A percentile compares a stretch with the other conserved stretches of the same genome.
Evolutionary conservation across 2,797 vertebrate genomes (phyloP).

Genomic region (Hemibagrus guttatus): DNA sequence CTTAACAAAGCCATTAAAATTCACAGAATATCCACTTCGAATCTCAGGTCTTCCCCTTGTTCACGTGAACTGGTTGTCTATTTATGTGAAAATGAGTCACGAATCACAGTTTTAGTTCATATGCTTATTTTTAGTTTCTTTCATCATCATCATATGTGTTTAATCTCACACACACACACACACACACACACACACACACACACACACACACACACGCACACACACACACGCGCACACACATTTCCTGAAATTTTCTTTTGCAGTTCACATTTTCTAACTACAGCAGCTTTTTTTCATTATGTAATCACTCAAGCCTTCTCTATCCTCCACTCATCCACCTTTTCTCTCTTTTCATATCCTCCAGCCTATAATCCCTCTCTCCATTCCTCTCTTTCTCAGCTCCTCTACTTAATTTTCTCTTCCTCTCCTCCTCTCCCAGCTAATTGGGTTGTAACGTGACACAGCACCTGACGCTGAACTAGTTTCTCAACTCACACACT

Average conservation of each 20-base stretch:
- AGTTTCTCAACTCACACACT: constrained; percentile 37
- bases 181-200: constrained; percentile 6
- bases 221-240: not conserved
- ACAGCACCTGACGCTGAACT: constrained; percentile 29
- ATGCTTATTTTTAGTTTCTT: not conserved
- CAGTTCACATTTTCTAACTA: not conserved
- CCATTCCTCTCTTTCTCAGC: not conserved
- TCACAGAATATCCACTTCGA: constrained; percentile 24
- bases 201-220: no score
- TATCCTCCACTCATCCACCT: not conserved
- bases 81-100: constrained; percentile 15
- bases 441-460: constrained; percentile 6
- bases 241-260: not conserved
- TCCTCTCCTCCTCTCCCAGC: not conserved
- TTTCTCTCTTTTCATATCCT: not conserved
- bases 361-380: not conserved
- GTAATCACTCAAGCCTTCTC: not conserved
- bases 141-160: not conserved
- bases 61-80: constrained; percentile 11
- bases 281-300: not conserved
- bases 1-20: constrained; percentile 36
- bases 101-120: not conserved
- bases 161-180: not conserved
- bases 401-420: not conserved
- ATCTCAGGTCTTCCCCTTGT: not conserved